Evolutionary conservation across 2,888 invertebrate genomes (phyloP).

Genomic region (Euplagia quadripunctaria): DNA sequence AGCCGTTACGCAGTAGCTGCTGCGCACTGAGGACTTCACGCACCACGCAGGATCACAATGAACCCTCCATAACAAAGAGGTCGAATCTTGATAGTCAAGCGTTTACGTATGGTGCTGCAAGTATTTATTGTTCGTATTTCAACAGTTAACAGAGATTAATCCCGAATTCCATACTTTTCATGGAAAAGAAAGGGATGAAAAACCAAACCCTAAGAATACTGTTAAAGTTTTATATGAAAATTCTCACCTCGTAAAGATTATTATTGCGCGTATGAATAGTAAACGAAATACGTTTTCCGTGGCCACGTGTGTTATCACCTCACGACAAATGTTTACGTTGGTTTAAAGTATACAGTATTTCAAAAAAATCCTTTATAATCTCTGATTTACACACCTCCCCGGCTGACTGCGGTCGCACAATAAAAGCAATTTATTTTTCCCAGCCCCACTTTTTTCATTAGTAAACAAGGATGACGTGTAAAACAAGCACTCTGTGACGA

Average conservation of each 20-base stretch:
- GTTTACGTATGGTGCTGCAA: not conserved
- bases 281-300: conserved; percentile 34
- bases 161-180: not conserved
- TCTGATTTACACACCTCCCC: conserved; percentile 77
- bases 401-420: conserved; percentile 73
- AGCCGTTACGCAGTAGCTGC: too few relatives aligned
- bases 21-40: too few relatives aligned
- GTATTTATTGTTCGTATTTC: not conserved
- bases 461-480: conserved; percentile 85
- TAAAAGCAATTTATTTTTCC: conserved; percentile 83
- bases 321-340: conserved; percentile 69
- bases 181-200: not conserved
- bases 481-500: conserved; percentile 82
- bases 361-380: conserved; percentile 76
- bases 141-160: not conserved
- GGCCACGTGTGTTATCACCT: conserved; percentile 61
- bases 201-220: not conserved
- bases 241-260: not conserved
- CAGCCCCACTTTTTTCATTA: conserved; percentile 83
- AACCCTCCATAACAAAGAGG: not conserved
- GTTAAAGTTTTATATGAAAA: not conserved
- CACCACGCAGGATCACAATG: too few relatives aligned
- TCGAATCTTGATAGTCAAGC: not conserved
- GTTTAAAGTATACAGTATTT: conserved; percentile 71
- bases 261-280: conserved; percentile 28